A percentile compares a stretch with the other conserved stretches of the same genome.
These are phyloP conservation scores for Sinosuthora webbiana DNA, from an alignment of 2,113 vertebrate species.

Conservation along the genomic window DNA sequence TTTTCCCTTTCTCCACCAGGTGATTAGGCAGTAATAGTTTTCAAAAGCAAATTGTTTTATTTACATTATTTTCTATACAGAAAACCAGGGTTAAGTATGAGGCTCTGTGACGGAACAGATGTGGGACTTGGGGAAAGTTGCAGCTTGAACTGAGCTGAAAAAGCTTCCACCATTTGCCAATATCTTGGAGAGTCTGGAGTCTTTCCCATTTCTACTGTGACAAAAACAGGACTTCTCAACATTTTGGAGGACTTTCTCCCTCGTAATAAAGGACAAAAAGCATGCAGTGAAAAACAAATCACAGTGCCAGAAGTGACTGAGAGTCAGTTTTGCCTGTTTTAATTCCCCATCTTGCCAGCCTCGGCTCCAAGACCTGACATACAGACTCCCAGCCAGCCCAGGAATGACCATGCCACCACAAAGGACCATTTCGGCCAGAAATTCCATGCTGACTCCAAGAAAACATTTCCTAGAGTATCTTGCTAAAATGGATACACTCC, in stretches of 20 bases:
- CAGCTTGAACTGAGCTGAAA: constrained; percentile 13
- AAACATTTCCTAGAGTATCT: constrained; percentile 31
- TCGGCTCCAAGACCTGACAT: background rate
- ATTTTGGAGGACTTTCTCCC: constrained; percentile 16
- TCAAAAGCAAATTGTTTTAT: background rate
- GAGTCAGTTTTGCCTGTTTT: background rate
- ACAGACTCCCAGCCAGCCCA: background rate
- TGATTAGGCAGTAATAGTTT: background rate
- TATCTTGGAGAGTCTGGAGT: constrained; percentile 29
- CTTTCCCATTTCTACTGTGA: constrained; percentile 14
- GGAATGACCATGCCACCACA: background rate
- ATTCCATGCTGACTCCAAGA: background rate
- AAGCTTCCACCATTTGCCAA: constrained; percentile 13
- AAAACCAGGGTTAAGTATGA: background rate
- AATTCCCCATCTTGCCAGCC: background rate
- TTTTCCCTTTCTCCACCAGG: background rate
- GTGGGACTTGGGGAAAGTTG: background rate
- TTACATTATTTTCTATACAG: background rate
- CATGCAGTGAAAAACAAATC: background rate
- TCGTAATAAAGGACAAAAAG: constrained; percentile 10
- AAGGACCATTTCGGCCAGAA: background rate
- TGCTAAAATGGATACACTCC: constrained; percentile 3
- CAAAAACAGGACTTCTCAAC: constrained; percentile 15
- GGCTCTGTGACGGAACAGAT: background rate
- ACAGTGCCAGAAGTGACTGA: background rate